phyloP scores from a whole-genome alignment of 2,113 vertebrate species.

The Melanerpes formicivorus region DNA sequence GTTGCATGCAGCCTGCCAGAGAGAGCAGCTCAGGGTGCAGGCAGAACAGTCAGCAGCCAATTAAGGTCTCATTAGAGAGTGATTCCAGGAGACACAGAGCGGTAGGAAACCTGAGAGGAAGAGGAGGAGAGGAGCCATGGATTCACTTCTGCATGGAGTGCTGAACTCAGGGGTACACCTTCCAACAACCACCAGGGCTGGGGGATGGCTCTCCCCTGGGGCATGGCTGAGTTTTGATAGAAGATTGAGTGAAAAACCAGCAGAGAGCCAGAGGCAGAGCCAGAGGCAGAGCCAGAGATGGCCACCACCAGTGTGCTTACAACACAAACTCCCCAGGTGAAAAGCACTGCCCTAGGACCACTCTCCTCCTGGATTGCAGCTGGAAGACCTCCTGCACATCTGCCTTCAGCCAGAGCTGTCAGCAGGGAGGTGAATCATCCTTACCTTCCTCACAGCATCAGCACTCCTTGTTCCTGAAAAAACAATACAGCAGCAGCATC shows the following conservation, averaged over 20 bases:
- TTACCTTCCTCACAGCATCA: slow-evolving; percentile 42
- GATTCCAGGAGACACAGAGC: not conserved
- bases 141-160: not conserved
- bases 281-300: not conserved
- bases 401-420: fast-evolving
- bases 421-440: not conserved
- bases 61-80: slow-evolving; percentile 43
- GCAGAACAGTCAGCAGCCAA: slow-evolving; percentile 33
- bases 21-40: not conserved
- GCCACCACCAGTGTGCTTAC: not conserved
- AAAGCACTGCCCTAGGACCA: not conserved
- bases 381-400: not conserved
- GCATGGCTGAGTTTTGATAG: not conserved
- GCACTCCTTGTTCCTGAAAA: slow-evolving; percentile 55
- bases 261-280: not conserved
- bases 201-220: not conserved
- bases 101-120: not conserved
- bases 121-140: not conserved
- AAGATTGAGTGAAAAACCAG: not conserved
- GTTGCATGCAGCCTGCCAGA: not conserved
- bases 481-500: not conserved
- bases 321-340: not conserved
- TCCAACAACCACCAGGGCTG: not conserved
- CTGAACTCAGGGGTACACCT: not conserved
- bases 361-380: not conserved